A percentile compares a stretch with the other conserved stretches of the same genome.
phyloP scores from a whole-genome alignment of 2,888 invertebrate genomes.

The Eubasilissa splendida region DNA sequence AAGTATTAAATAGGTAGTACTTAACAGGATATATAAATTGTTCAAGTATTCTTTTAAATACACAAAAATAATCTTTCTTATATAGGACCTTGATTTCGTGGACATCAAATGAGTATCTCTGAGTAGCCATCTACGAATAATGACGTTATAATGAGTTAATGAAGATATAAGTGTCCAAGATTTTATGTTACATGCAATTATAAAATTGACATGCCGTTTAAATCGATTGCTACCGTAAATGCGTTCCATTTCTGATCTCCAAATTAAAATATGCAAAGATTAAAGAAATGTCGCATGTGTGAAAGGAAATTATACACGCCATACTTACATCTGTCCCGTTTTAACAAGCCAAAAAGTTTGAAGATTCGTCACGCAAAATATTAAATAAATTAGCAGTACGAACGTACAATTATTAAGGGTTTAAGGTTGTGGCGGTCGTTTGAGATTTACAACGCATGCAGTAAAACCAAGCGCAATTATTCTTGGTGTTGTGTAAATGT shows the following conservation, averaged over 20 bases:
- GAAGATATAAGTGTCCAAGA: conserved; percentile 8
- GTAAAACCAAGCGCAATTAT: no score
- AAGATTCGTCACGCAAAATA: conserved; percentile 11
- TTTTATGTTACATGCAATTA: conserved; percentile 1
- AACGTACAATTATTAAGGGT: neutral
- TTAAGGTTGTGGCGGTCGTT: neutral
- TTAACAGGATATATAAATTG: no score
- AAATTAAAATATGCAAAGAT: conserved; percentile 17
- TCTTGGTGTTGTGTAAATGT: no score
- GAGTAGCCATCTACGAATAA: no score
- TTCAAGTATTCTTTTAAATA: no score
- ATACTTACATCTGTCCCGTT: neutral
- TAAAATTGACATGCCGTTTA: conserved; percentile 5
- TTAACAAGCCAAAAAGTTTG: conserved; percentile 1
- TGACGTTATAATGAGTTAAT: neutral
- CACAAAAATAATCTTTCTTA: no score
- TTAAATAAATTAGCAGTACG: conserved; percentile 5
- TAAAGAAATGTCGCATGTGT: conserved; percentile 8
- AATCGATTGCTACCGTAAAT: neutral
- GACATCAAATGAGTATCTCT: no score
- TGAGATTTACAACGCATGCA: no score
- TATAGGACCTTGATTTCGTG: no score
- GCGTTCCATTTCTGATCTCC: conserved; percentile 10
- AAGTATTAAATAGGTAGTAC: no score
- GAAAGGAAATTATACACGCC: neutral